Base-by-base conservation (phyloP, 2,797 vertebrate genomes). In the Gila robusta region DNA sequence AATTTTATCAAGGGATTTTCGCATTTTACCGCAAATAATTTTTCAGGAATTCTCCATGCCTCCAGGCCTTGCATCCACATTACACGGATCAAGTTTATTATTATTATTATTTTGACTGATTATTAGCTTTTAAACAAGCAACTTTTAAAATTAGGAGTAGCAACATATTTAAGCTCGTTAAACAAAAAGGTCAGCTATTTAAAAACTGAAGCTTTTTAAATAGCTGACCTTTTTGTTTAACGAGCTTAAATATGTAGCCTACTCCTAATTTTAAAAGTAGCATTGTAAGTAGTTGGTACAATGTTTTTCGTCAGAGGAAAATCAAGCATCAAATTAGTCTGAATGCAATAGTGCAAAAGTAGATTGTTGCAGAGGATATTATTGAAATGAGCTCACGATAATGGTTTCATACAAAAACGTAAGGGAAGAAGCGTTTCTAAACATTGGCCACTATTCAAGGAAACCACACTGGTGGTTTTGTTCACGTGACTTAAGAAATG, bases 401-500 rank as follows among this genome's bases (percentile, higher is more conserved):
- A 59, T 1, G 64, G 62, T 52, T 23, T 37, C 59, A 9, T 26
- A 5, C 41, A 69, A 69, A 69, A 35, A 6, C 28, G 19, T 2
- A 67, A 17, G 41, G 32, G n/a, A 70, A 7, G 35, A 28, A 64
- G n/a, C 44, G 26, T 81, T 90, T 87, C 70, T 64, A 69, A 82
- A 14, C 54, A 82, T 6, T 7, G 23, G n/a, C 49, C 82, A 14
- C 28, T 71, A 6, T 87, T 87, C 72, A 54, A 77, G 70, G 67
- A 88, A 88, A 85, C 37, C 28, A 6, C 28, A 41, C 19, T 23
- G 19, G 78, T 32, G 81, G 26, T 62, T 37, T 8, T 37, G 26
- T 11, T 80, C 88, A 87, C n/a, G 73, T 89, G 84, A 87, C 69
- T 86, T 86, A 21, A 35, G 64, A 66, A 80, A 88, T 84, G 14